Evolutionary conservation across 2,113 vertebrate species (phyloP), one percentile per base, ranked within the genome.

Genomic region (Thryonomys swinderianus): DNA sequence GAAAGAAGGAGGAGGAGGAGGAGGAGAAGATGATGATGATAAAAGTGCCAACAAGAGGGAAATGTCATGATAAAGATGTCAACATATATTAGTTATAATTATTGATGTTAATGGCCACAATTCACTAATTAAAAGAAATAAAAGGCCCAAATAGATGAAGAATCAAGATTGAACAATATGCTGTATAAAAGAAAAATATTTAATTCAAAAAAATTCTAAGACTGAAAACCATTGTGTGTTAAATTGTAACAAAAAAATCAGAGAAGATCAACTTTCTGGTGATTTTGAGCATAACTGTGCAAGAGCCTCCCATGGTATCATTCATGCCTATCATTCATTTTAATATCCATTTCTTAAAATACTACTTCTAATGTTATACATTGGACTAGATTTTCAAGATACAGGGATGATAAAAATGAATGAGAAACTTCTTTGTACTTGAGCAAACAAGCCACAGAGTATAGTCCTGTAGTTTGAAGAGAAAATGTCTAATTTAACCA

Each of bases 381-480:
- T 0, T 48, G 20, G 25, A 73, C 1, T 45, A 69, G 42, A 3
- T 32, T 1, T 61, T 69, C 37, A 14, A 85, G 45, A 83, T 27
- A 82, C 62, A 79, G 59, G 12, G 2, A 40, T 71, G 30, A 45
- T 73, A 90, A 66, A 62, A 7, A 25, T 14, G 80, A 3, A 6
- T n/a, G 14, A 42, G 5, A 5, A 48, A 37, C 0, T 17, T 2
- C 3, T 3, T 73, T 53, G 5, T 59, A 51, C 4, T 73, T 5
- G 78, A 64, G 14, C 37, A 71, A 94, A 69, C 7, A 93, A 89
- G 13, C 32, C 82, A 73, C 23, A 57, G 5, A 93, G 25, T 18
- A 30, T 40, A 88, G 42, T 69, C 2, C 8, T 48, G 61, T 30
- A 59, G 13, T 0, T 90, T 66, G 21, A 20, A 40, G 21, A 11